A percentile compares a stretch with the other conserved stretches of the same genome.
phyloP scores from a whole-genome alignment of 2,797 vertebrate species.

The Crenichthys baileyi region DNA sequence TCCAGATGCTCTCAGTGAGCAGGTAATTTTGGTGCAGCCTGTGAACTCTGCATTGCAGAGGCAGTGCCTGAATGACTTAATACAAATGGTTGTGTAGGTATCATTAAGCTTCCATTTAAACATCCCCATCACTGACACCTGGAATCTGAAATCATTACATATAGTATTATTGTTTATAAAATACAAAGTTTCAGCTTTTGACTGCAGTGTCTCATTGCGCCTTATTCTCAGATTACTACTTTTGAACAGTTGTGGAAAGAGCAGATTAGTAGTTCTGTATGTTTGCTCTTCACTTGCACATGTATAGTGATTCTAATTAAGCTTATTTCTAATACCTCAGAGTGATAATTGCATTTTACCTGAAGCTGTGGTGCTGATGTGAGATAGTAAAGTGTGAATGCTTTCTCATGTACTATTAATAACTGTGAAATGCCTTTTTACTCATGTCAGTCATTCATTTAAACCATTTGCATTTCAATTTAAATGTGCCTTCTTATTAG shows the following conservation, averaged over 20 bases:
- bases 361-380: neutral
- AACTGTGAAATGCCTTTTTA: neutral
- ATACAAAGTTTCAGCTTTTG: neutral
- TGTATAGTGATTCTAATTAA: constrained; percentile 16
- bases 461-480: neutral
- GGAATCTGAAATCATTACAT: constrained; percentile 2
- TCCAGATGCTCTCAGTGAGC: constrained; percentile 67
- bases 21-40: constrained; percentile 72
- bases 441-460: neutral
- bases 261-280: neutral
- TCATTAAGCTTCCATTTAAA: constrained; percentile 27
- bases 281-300: constrained; percentile 10
- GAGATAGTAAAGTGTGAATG: neutral
- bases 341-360: neutral
- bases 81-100: constrained; percentile 34
- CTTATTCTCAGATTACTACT: neutral
- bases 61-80: constrained; percentile 58
- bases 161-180: neutral
- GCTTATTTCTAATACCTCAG: neutral
- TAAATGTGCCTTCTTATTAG: neutral
- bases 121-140: constrained; percentile 18
- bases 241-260: neutral
- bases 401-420: constrained; percentile 3
- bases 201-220: constrained; percentile 3
- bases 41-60: constrained; percentile 75